phyloP scores from a whole-genome alignment of 2,888 invertebrate genomes.

The Epistrophella euchroma region DNA sequence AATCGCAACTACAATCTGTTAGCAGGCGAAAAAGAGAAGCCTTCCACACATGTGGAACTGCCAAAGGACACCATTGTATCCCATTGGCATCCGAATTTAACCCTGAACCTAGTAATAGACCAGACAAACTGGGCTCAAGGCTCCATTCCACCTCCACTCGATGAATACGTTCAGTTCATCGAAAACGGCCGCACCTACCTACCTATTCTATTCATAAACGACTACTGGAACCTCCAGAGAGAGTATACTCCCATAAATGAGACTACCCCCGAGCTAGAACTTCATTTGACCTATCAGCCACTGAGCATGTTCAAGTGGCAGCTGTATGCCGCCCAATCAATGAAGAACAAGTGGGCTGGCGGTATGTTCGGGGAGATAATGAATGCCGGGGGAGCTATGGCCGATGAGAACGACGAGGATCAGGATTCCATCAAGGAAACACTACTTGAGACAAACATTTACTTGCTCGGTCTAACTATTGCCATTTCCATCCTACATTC shows the following conservation, averaged over 20 bases:
- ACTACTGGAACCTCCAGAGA: slow-evolving; percentile 99
- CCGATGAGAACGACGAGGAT: slow-evolving; percentile 93
- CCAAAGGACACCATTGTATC: slow-evolving; percentile 95
- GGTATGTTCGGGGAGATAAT: slow-evolving; percentile 88
- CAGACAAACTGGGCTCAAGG: slow-evolving; percentile 98
- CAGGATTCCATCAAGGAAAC: slow-evolving; percentile 97
- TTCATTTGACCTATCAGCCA: slow-evolving; percentile 93
- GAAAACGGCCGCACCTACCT: slow-evolving; percentile 94
- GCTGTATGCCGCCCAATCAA: slow-evolving; percentile 97
- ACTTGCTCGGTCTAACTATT: slow-evolving; percentile 95
- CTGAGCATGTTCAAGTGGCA: slow-evolving; percentile 99
- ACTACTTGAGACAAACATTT: slow-evolving; percentile 97
- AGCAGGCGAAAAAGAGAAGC: slow-evolving; percentile 88
- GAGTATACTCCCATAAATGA: slow-evolving; percentile 97
- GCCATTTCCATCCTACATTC: slow-evolving; percentile 97
- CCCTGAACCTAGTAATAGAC: slow-evolving; percentile 97
- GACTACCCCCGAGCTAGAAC: slow-evolving; percentile 89
- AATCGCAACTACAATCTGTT: slow-evolving; percentile 96
- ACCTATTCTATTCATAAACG: slow-evolving; percentile 97
- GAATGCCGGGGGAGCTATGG: slow-evolving; percentile 86
- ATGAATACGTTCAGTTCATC: slow-evolving; percentile 95
- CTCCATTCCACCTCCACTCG: slow-evolving; percentile 94
- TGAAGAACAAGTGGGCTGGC: slow-evolving; percentile 92
- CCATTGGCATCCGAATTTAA: slow-evolving; percentile 99
- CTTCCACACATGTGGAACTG: slow-evolving; percentile 90